phyloP scores from a whole-genome alignment of 2,797 vertebrate genomes.

The Betta splendens region DNA sequence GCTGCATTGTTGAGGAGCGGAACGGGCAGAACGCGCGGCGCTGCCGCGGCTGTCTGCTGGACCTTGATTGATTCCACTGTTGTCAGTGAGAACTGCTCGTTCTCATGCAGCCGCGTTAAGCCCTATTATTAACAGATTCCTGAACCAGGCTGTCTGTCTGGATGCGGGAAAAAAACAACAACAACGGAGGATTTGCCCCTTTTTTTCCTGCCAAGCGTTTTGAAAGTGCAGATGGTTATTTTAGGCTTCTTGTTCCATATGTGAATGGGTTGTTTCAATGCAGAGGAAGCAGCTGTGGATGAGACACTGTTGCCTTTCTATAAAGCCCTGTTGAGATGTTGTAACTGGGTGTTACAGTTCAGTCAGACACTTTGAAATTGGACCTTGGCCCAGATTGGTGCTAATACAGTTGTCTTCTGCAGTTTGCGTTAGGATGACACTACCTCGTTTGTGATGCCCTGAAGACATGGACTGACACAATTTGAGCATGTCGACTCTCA shows the following conservation, averaged over 20 bases:
- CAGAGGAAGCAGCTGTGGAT: conserved; percentile 19
- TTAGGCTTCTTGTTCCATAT: no score
- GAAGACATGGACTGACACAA: conserved; percentile 23
- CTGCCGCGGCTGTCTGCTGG: conserved; percentile 28
- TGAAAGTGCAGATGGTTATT: conserved; percentile 44
- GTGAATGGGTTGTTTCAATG: conserved; percentile 28
- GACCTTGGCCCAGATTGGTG: conserved; percentile 40
- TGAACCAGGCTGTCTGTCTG: conserved; percentile 59
- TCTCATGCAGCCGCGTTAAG: conserved; percentile 49
- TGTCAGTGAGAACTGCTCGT: conserved; percentile 35
- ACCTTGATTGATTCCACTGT: conserved; percentile 31
- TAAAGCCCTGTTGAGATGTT: conserved; percentile 23
- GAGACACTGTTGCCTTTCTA: conserved; percentile 20
- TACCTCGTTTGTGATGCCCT: conserved; percentile 19
- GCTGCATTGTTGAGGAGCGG: conserved; percentile 51
- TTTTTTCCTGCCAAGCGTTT: conserved; percentile 36
- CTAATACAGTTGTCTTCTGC: conserved; percentile 11
- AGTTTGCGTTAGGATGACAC: conserved; percentile 27
- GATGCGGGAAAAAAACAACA: conserved; percentile 24
- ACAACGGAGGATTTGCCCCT: conserved; percentile 61
- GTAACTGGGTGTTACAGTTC: conserved; percentile 24
- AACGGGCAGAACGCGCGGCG: conserved; percentile 3
- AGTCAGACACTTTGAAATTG: conserved; percentile 30
- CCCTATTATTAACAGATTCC: conserved; percentile 72
- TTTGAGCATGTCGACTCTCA: conserved; percentile 20